Evolutionary conservation across 2,113 vertebrate species (phyloP).

Genomic region (Amazona guildingii): DNA sequence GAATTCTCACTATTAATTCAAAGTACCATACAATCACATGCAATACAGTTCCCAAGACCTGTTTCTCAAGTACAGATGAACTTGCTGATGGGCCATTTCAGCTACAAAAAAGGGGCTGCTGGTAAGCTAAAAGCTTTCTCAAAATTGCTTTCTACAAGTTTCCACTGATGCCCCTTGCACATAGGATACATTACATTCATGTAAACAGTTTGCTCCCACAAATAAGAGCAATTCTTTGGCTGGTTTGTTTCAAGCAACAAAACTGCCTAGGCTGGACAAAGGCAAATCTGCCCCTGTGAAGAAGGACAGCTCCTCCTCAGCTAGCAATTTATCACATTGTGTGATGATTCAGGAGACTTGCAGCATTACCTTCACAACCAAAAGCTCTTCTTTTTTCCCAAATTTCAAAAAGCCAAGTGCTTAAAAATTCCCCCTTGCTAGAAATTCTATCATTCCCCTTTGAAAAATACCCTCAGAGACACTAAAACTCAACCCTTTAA

Average conservation of each 20-base stretch:
- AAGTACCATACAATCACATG: not conserved
- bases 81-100: not conserved
- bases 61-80: not conserved
- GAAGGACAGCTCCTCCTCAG: not conserved
- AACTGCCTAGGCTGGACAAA: not conserved
- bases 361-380: too few relatives aligned
- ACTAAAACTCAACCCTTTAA: not conserved
- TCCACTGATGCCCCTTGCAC: not conserved
- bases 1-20: not conserved
- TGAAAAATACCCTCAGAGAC: not conserved
- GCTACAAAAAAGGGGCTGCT: not conserved
- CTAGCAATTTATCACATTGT: not conserved
- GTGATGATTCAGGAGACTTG: not conserved
- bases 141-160: not conserved
- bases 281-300: not conserved
- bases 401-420: not conserved
- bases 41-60: too few relatives aligned
- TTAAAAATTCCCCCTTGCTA: not conserved
- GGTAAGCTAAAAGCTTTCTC: not conserved
- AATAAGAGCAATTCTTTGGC: not conserved
- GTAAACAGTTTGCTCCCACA: not conserved
- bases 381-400: not conserved
- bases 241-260: not conserved
- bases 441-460: not conserved
- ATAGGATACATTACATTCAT: accelerated